A percentile compares a stretch with the other conserved stretches of the same genome.
These are phyloP conservation scores for Etheostoma spectabile DNA, from an alignment of 2,113 vertebrate species.

Conservation along the genomic window DNA sequence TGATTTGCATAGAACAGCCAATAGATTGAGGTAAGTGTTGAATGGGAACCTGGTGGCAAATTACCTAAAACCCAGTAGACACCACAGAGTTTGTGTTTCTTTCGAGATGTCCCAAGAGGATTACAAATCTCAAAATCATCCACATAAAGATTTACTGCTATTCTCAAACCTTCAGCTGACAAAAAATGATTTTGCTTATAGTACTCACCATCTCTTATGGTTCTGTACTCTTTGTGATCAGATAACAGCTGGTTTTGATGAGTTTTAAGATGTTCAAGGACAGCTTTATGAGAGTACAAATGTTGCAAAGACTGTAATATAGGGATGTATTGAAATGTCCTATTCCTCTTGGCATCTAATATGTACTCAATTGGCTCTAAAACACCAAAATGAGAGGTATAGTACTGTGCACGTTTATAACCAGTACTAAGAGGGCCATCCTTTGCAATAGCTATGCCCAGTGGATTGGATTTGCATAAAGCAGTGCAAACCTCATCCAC, in stretches of 20 bases:
- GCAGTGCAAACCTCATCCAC: constrained; percentile 38
- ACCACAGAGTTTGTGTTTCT: background rate
- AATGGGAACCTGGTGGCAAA: background rate
- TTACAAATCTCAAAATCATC: constrained; percentile 33
- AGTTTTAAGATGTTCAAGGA: constrained; percentile 1
- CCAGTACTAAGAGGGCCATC: constrained; percentile 18
- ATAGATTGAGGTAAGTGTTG: background rate
- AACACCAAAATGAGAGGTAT: constrained; percentile 25
- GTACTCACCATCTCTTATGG: constrained; percentile 1
- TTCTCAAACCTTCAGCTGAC: background rate
- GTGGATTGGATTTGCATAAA: constrained; percentile 36
- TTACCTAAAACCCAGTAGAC: background rate
- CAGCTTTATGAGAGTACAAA: background rate
- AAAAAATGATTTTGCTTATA: constrained; percentile 1
- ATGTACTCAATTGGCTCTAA: constrained; percentile 16
- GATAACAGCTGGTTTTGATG: background rate
- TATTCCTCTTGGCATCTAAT: background rate
- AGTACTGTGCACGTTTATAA: constrained; percentile 13
- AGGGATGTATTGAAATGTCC: constrained; percentile 14
- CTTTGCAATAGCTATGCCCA: constrained; percentile 18
- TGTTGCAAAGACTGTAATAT: constrained; percentile 12
- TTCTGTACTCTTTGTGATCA: background rate
- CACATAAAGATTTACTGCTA: constrained; percentile 21
- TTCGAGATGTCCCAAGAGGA: background rate
- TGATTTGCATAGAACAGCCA: background rate